Percentiles rank a stretch among this genome's conserved stretches.
phyloP scores from a whole-genome alignment of 2,888 invertebrate genomes.

The Gastrophysa polygoni region DNA sequence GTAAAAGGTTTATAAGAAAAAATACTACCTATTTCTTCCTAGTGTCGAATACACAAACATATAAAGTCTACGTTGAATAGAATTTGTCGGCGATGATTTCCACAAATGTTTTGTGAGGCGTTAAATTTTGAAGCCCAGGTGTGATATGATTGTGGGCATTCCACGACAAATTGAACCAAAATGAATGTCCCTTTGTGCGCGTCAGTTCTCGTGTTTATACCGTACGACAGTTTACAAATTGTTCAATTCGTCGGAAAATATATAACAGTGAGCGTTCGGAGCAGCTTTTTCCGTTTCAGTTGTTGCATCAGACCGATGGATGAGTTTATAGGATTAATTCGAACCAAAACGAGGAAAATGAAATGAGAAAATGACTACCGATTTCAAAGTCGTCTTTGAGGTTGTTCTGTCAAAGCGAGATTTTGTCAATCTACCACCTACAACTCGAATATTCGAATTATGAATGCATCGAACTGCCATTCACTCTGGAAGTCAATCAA shows the following conservation, averaged over 20 bases:
- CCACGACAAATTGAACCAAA: constrained; percentile 54
- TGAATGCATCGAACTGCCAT: too few relatives aligned
- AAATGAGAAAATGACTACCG: too few relatives aligned
- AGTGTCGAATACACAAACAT: constrained; percentile 30
- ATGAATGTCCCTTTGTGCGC: constrained; percentile 39
- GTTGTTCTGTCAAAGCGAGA: too few relatives aligned
- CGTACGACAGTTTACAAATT: constrained; percentile 23
- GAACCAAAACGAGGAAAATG: too few relatives aligned
- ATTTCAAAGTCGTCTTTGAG: too few relatives aligned
- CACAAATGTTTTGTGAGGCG: constrained; percentile 33
- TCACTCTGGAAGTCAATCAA: too few relatives aligned
- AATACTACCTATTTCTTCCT: constrained; percentile 41
- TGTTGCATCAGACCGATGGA: constrained; percentile 20
- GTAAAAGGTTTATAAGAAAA: constrained; percentile 41
- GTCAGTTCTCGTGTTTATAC: constrained; percentile 22
- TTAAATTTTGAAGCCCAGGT: constrained; percentile 34
- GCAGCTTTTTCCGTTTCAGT: constrained; percentile 26
- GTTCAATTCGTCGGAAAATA: constrained; percentile 37
- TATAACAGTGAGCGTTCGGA: constrained; percentile 19
- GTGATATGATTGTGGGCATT: constrained; percentile 50
- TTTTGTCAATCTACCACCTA: too few relatives aligned
- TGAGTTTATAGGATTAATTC: constrained; percentile 20
- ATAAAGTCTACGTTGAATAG: constrained; percentile 26
- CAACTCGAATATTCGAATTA: too few relatives aligned
- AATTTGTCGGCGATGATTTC: constrained; percentile 32